phyloP scores from a whole-genome alignment of 2,113 vertebrate genomes.

The Calyptommatus sinebrachiatus region DNA sequence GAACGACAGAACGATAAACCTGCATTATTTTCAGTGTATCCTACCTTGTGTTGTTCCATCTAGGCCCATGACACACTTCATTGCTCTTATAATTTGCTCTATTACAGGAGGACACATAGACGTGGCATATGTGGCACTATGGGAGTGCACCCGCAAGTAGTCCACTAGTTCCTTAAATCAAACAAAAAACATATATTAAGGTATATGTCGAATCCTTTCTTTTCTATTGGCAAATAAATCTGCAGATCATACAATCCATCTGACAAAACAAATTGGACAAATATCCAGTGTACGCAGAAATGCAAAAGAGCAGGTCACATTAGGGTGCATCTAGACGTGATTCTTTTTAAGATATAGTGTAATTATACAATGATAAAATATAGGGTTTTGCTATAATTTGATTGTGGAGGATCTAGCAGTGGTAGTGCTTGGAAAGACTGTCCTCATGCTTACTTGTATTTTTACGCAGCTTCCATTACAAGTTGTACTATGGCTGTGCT shows the following conservation, averaged over 20 bases:
- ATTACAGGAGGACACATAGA: constrained; percentile 84
- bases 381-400: no score
- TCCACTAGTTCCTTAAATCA: constrained; percentile 84
- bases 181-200: constrained; percentile 55
- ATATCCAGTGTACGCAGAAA: not conserved
- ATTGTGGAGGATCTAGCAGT: no score
- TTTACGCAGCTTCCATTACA: no score
- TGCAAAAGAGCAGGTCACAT: not conserved
- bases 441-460: no score
- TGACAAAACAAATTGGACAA: not conserved
- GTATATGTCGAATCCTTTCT: constrained; percentile 14
- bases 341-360: no score
- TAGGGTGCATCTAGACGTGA: no score
- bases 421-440: no score
- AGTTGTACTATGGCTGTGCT: no score
- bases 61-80: constrained; percentile 86
- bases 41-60: constrained; percentile 85
- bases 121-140: constrained; percentile 83
- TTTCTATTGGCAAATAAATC: constrained; percentile 12
- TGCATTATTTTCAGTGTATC: constrained; percentile 28
- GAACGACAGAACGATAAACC: no score
- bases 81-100: constrained; percentile 84
- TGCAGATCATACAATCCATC: not conserved
- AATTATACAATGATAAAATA: no score
- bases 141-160: constrained; percentile 84